Conservation (phyloP, 2,888 invertebrate genomes). For the Nezara viridula region DNA sequence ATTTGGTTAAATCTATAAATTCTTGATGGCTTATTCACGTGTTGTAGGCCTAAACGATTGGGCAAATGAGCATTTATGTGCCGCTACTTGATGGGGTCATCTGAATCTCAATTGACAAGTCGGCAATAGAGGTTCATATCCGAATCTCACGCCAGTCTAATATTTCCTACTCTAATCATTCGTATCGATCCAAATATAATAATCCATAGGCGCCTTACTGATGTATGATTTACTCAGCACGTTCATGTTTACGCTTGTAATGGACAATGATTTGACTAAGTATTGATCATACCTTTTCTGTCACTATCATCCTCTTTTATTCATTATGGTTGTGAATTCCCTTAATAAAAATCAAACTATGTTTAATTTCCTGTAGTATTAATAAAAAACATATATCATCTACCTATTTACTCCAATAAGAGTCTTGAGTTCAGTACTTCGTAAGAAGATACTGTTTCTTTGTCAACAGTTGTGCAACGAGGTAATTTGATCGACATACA, state of each 20-base stretch:
- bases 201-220: not conserved
- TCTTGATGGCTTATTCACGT: too few relatives aligned
- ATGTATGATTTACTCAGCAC: not conserved
- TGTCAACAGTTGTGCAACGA: too few relatives aligned
- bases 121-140: not conserved
- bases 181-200: not conserved
- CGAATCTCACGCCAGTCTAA: not conserved
- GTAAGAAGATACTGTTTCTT: too few relatives aligned
- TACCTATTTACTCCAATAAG: too few relatives aligned
- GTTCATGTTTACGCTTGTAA: not conserved
- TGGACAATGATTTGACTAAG: not conserved
- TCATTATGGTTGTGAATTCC: too few relatives aligned
- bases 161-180: not conserved
- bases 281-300: too few relatives aligned
- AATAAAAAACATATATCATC: too few relatives aligned
- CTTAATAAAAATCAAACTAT: too few relatives aligned
- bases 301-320: too few relatives aligned
- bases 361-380: too few relatives aligned
- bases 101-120: not conserved
- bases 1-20: not conserved
- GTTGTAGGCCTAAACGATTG: not conserved
- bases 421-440: too few relatives aligned
- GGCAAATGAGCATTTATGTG: not conserved
- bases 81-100: not conserved
- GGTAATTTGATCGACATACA: too few relatives aligned